These are phyloP conservation scores for Avahi laniger DNA, from an alignment of 2,797 vertebrate genomes.

Conservation along the genomic window DNA sequence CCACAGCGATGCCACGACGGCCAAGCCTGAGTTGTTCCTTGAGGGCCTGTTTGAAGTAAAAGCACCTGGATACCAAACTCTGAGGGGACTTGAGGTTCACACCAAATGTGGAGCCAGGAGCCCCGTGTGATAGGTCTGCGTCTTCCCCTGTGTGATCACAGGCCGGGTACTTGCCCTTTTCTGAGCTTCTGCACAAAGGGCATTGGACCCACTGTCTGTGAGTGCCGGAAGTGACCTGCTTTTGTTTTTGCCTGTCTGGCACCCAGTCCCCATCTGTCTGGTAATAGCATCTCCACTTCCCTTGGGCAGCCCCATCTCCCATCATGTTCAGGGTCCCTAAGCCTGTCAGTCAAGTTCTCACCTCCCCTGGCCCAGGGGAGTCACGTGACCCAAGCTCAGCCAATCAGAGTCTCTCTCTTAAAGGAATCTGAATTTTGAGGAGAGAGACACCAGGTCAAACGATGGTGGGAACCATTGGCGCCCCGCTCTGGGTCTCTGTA, in stretches of 20 bases:
- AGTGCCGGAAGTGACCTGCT: neutral
- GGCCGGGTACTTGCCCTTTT: neutral
- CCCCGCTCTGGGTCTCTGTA: neutral
- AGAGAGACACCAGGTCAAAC: neutral
- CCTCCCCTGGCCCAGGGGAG: neutral
- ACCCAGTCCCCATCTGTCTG: neutral
- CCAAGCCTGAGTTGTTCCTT: neutral
- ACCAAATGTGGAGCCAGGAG: neutral
- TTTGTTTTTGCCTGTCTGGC: neutral
- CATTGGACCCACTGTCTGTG: neutral
- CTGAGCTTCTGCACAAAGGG: neutral
- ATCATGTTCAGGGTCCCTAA: accelerated
- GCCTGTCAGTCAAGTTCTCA: neutral
- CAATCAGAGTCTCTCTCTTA: neutral
- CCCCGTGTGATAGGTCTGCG: neutral
- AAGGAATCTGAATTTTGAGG: neutral
- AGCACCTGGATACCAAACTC: neutral
- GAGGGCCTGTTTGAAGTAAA: neutral
- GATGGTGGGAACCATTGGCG: neutral
- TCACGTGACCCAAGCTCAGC: neutral
- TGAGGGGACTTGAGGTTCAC: neutral
- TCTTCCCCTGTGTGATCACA: neutral
- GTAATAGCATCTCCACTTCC: neutral
- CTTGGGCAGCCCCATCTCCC: neutral
- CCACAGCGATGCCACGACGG: neutral